Percentiles rank a stretch among this genome's conserved stretches.
These are phyloP conservation scores for Reticulitermes lucifugus DNA, from an alignment of 2,888 invertebrate species.

Conservation along the genomic window DNA sequence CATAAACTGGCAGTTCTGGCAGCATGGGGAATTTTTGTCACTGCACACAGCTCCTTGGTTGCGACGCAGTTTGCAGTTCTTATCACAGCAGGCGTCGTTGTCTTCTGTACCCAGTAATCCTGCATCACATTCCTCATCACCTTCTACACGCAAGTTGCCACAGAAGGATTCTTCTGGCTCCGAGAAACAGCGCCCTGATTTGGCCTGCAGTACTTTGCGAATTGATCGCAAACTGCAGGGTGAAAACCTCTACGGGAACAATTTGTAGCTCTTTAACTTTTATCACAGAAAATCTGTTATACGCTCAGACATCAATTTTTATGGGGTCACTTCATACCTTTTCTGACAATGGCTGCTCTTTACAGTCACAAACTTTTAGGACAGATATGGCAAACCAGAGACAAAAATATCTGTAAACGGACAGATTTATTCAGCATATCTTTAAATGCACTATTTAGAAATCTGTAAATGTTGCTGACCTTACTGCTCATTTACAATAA, in stretches of 20 bases:
- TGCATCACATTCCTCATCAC: constrained; percentile 96
- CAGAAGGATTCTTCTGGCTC: constrained; percentile 97
- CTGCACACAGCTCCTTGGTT: constrained; percentile 86
- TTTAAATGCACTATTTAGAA: too few relatives aligned
- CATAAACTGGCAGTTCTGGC: constrained; percentile 91
- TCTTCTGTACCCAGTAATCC: constrained; percentile 93
- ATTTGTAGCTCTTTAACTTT: neutral
- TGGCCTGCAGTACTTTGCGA: constrained; percentile 88
- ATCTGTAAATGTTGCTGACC: too few relatives aligned
- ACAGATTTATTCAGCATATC: too few relatives aligned
- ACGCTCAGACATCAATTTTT: too few relatives aligned
- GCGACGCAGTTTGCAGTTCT: constrained; percentile 87
- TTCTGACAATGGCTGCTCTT: too few relatives aligned
- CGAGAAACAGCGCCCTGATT: constrained; percentile 91
- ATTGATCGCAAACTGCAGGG: constrained; percentile 95
- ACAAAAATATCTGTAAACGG: too few relatives aligned
- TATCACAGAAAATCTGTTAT: neutral
- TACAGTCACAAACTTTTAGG: too few relatives aligned
- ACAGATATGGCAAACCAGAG: too few relatives aligned
- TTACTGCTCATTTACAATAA: too few relatives aligned
- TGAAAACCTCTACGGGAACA: constrained; percentile 81
- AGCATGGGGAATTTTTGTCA: constrained; percentile 96
- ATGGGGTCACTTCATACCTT: too few relatives aligned
- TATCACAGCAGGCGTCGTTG: constrained; percentile 93
- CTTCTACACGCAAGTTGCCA: constrained; percentile 94